Evolutionary conservation across 2,113 vertebrate species (phyloP).

Genomic region (Casuarius casuarius): DNA sequence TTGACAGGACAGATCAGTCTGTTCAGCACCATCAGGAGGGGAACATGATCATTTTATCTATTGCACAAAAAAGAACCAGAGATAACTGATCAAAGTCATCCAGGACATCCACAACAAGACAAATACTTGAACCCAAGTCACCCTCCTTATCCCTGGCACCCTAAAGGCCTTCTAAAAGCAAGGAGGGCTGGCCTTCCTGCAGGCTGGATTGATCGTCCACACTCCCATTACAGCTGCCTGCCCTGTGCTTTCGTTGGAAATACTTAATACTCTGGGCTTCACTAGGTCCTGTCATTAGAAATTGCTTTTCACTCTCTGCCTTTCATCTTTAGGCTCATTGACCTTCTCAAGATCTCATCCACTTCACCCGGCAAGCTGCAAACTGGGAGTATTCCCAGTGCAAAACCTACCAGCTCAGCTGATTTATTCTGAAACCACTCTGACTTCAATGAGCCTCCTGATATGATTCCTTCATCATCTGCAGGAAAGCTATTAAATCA

Average conservation of each 20-base stretch:
- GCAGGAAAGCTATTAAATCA: background rate
- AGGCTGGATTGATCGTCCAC: background rate
- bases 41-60: background rate
- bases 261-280: background rate
- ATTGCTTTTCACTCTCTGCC: background rate
- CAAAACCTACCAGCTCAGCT: background rate
- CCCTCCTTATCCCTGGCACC: background rate
- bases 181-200: background rate
- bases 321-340: background rate
- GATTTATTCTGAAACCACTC: background rate
- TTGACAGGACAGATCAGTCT: background rate
- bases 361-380: background rate
- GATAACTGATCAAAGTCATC: no score
- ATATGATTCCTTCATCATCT: background rate
- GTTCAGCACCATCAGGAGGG: background rate
- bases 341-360: background rate
- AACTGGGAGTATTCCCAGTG: background rate
- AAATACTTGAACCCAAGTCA: background rate
- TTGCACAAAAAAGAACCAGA: background rate
- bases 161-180: background rate
- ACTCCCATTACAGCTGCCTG: background rate
- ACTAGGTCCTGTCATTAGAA: background rate
- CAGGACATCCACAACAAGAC: background rate
- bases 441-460: background rate
- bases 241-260: background rate